These are phyloP conservation scores for Tethea ocularis DNA, from an alignment of 2,888 invertebrate species.

Conservation along the genomic window DNA sequence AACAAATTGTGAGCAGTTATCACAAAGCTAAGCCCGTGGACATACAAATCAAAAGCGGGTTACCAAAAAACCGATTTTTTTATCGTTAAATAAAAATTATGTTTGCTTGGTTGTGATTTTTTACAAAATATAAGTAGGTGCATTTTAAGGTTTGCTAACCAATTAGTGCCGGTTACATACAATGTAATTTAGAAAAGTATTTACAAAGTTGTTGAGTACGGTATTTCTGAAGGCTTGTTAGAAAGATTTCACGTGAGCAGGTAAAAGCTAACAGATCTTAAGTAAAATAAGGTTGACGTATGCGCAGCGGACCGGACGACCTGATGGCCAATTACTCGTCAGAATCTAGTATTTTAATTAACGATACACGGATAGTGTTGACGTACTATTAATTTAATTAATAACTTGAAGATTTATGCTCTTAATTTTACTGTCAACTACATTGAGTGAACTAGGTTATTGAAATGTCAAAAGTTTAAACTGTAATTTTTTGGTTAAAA, in stretches of 20 bases:
- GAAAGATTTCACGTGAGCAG: not conserved
- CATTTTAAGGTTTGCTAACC: not conserved
- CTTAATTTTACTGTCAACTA: not conserved
- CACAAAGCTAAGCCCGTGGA: not conserved
- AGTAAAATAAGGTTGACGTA: not conserved
- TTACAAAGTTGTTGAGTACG: not conserved
- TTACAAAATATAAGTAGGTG: not conserved
- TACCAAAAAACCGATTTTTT: not conserved
- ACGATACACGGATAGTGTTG: not conserved
- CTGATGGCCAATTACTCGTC: not conserved
- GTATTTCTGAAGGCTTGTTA: constrained; percentile 7
- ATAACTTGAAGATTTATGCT: not conserved
- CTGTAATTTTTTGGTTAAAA: too few relatives aligned
- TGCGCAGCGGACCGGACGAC: not conserved
- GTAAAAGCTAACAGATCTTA: not conserved
- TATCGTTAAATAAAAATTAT: too few relatives aligned
- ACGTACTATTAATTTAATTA: not conserved
- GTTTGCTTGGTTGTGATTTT: too few relatives aligned
- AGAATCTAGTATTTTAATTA: not conserved
- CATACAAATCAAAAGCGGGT: constrained; percentile 8
- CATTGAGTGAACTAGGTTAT: not conserved
- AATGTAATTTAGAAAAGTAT: not conserved
- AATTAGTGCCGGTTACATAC: not conserved
- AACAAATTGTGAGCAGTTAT: constrained; percentile 23
- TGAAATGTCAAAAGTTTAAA: too few relatives aligned